Evolutionary conservation across 2,888 invertebrate genomes (phyloP), one percentile per base, ranked within the genome.

Genomic region (Scaptomyza tumidula): DNA sequence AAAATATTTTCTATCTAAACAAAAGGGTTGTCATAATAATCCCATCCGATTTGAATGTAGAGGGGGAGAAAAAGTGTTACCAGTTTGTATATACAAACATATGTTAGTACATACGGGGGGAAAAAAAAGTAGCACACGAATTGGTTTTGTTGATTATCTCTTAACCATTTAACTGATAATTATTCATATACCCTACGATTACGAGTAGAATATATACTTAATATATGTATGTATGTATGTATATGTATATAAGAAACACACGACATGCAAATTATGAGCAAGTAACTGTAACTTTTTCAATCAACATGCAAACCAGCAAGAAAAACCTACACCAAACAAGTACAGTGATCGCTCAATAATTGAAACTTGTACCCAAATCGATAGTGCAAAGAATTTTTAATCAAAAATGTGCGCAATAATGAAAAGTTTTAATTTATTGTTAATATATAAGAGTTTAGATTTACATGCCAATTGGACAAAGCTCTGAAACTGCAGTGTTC

Each of bases 261-360:
- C 49, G 57, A 58, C 75, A 75, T 75, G 75, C 75, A 75, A 75
- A 77, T 67, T 63, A 72, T 56, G 66, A 63, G 57, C 75, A 37
- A 75, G 57, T 70, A 73, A 73, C 63, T 53, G 63, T 71, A 69
- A 74, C 69, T 57, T 49, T 75, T 67, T 67, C 48, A 83, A 70
- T 62, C 48, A 80, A 70, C 82, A 82, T 86, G 86, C 86, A 86
- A 80, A 69, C 80, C 86, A 83, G 66, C 73, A 67, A 71, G 78
- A 57, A 61, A 61, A 86, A 71, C 87, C 87, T 78, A 81, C 73
- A 84, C 85, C 75, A 81, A 66, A 74, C 49, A 49, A 29, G 43
- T 41, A 58, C 50, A 59, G 37, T 14, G 14, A 27, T 27, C 39
- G 9, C 52, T 39, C 27, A 14, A 14, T 13, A 52, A 14, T 13